Base-by-base conservation (phyloP, 2,888 invertebrate species). In the Leptodirus hochenwartii region DNA sequence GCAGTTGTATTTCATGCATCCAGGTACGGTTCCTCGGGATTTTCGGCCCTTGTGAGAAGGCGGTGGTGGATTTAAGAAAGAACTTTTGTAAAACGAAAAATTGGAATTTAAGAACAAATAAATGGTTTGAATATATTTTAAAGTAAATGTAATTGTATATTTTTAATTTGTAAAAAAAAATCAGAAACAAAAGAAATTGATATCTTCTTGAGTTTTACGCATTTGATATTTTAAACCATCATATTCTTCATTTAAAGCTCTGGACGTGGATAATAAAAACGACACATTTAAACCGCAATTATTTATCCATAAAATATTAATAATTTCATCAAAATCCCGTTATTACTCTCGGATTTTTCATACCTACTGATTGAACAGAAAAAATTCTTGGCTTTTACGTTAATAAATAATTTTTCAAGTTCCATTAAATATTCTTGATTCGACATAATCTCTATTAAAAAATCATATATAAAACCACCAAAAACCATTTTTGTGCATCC, bases 1-100 rank as follows among this genome's bases (percentile, higher is more conserved):
- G 59, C 98, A 99, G 64, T 96, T 96, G 61, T 96, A 99, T 60
- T 91, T 93, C 42, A 98, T 84, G n/a, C 98, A 62, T 96, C 96
- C 44, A 96, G 61, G 59, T 95, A 99, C 0, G 98, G 98, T 60
- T 99, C 98, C 60, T 98, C 98, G 0, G 93, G 91, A 67, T 99
- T 98, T 61, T 96, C 95, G 4, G 95, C 88, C n/a, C n/a, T n/a
- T n/a, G n/a, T n/a, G n/a, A n/a, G n/a, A n/a, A n/a, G n/a, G n/a
- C n/a, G n/a, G n/a, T n/a, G n/a, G n/a, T n/a, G n/a, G n/a, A n/a
- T n/a, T n/a, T n/a, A n/a, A n/a, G n/a, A n/a, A n/a, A n/a, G n/a
- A n/a, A n/a, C n/a, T n/a, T n/a, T n/a, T n/a, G n/a, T n/a, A n/a
- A n/a, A n/a, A n/a, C n/a, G n/a, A n/a, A n/a, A n/a, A n/a, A n/a